phyloP scores from a whole-genome alignment of 92 coral and sea anemone genomes.

The Zoanthus solanderi region DNA sequence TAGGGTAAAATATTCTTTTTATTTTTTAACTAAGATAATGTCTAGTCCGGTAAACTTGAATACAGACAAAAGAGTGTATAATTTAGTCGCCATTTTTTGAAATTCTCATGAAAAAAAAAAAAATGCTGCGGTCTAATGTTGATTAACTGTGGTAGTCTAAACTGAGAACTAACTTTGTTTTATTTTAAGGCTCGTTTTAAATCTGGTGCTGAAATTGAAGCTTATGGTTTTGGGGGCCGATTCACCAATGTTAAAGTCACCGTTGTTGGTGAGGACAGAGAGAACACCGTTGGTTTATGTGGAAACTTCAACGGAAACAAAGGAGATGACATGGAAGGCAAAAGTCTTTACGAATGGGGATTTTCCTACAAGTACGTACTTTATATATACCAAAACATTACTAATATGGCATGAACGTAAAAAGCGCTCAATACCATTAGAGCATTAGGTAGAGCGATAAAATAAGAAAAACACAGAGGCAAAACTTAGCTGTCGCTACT shows the following conservation, averaged over 20 bases:
- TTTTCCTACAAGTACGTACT: not conserved
- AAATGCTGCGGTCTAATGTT: too few relatives aligned
- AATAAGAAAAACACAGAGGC: too few relatives aligned
- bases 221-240: not conserved
- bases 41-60: too few relatives aligned
- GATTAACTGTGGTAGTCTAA: not conserved
- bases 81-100: not conserved
- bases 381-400: too few relatives aligned
- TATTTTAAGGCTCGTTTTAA: constrained; percentile 16
- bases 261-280: constrained; percentile 20
- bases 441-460: too few relatives aligned
- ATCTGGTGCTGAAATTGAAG: constrained; percentile 13
- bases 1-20: too few relatives aligned
- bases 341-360: not conserved
- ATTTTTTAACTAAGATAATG: too few relatives aligned
- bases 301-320: constrained; percentile 32
- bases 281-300: constrained; percentile 28
- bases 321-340: constrained; percentile 24
- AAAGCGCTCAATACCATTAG: too few relatives aligned
- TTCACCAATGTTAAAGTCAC: constrained; percentile 15
- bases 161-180: not conserved
- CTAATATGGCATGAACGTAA: not conserved
- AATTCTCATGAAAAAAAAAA: not conserved
- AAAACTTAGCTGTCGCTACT: too few relatives aligned
- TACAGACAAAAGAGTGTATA: not conserved